Evolutionary conservation across 2,113 vertebrate genomes (phyloP).

Genomic region (Sceloporus tristichus): DNA sequence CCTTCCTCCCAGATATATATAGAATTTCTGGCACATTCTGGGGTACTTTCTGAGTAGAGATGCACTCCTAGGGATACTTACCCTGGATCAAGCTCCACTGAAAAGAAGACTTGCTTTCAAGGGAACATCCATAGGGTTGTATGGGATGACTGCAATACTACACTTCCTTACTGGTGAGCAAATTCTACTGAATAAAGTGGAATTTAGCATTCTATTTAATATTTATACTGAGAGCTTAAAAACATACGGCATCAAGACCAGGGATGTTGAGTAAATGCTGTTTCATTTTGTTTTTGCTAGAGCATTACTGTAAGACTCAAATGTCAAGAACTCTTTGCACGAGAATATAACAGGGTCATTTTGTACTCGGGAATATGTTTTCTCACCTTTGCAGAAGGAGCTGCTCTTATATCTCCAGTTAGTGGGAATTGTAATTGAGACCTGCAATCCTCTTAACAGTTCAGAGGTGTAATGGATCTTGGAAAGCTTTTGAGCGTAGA

Average conservation of each 20-base stretch:
- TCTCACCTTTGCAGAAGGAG: constrained; percentile 37
- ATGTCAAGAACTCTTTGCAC: constrained; percentile 41
- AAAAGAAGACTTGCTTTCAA: not conserved
- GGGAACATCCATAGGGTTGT: not conserved
- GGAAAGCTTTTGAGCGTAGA: constrained; percentile 45
- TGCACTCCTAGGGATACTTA: not conserved
- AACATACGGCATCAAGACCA: not conserved
- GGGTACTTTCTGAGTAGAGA: not conserved
- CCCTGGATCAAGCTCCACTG: not conserved
- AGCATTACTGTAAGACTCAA: constrained; percentile 38
- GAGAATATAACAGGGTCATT: constrained; percentile 12
- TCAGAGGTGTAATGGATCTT: constrained; percentile 41
- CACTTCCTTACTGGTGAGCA: not conserved
- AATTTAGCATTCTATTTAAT: constrained; percentile 33
- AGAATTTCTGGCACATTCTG: too few species aligned
- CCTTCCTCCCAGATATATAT: not conserved
- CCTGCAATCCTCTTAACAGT: constrained; percentile 26
- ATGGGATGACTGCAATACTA: not conserved
- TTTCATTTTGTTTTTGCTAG: constrained; percentile 20
- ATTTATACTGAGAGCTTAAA: not conserved
- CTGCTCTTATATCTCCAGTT: constrained; percentile 36
- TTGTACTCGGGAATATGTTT: constrained; percentile 38
- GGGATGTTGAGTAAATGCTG: constrained; percentile 40
- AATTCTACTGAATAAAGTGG: not conserved
- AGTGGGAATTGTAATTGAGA: not conserved